Conservation (phyloP, 2,888 invertebrate species). For the Ornithoptera alexandrae region DNA sequence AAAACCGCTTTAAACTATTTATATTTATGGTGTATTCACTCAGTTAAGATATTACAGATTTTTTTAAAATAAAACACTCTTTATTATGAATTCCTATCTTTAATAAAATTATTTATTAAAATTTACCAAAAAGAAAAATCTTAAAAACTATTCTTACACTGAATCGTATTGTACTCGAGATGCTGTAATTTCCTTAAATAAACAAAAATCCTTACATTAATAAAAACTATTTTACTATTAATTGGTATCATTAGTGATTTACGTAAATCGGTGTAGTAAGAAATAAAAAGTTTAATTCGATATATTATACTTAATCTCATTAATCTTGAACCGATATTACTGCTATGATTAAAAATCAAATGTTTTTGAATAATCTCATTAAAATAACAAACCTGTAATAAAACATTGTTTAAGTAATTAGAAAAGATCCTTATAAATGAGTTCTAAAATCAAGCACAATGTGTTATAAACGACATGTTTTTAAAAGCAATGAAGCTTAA, state of each 20-base stretch:
- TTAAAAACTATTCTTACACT: constrained; percentile 12
- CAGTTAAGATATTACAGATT: not conserved
- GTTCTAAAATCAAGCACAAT: constrained; percentile 2
- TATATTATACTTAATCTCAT: not conserved
- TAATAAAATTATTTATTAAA: constrained; percentile 2
- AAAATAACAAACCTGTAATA: not conserved
- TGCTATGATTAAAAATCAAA: not conserved
- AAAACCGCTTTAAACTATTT: too few species aligned
- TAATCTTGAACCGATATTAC: not conserved
- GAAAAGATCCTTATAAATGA: constrained; percentile 3
- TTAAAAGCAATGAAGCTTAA: constrained; percentile 27
- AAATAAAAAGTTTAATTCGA: not conserved
- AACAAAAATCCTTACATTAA: too few species aligned
- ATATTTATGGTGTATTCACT: not conserved
- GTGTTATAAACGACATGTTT: constrained; percentile 5
- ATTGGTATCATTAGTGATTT: not conserved
- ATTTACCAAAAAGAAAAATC: constrained; percentile 7
- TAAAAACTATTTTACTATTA: not conserved
- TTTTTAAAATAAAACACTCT: not conserved
- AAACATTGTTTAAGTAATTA: not conserved
- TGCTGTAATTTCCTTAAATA: constrained; percentile 23
- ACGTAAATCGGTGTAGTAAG: not conserved
- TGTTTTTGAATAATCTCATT: not conserved
- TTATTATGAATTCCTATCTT: constrained; percentile 2
- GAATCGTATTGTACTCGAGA: constrained; percentile 21